Evolutionary conservation across 2,888 invertebrate genomes (phyloP), one percentile per base, ranked within the genome.

Genomic region (Caenorhabditis virilis): DNA sequence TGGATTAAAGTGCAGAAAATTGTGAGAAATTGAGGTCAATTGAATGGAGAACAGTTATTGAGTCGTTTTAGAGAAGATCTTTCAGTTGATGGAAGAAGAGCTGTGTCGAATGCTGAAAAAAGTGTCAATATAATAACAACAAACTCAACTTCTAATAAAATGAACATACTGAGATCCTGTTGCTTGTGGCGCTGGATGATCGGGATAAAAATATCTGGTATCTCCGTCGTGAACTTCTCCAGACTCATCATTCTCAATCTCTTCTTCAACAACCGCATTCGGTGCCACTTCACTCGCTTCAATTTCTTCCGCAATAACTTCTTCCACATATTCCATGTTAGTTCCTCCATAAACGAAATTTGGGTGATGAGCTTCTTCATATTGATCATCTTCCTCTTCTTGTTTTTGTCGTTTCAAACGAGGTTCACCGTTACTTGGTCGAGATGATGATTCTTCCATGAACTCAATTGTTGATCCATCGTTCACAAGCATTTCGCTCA

Each of bases 251-350:
- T n/a, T n/a, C n/a, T n/a, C n/a, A n/a, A n/a, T n/a, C n/a, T 36
- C 36, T 33, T 23, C 15, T 18, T 35, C n/a, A n/a, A 25, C n/a
- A 23, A 25, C 26, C 22, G 49, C 16, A 26, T 9, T n/a, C n/a
- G 36, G 36, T 42, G 22, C 2, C 13, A 3, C 23, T 42, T 26
- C 42, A 22, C 26, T 25, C 25, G 52, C 56, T n/a, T 30, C 35
- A 4, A 62, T 45, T 9, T 62, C 62, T 13, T 62, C 62, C 16
- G 62, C 38, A 25, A 62, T 62, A 18, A 62, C 62, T 26, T 62
- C 62, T 27, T 62, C 62, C n/a, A 62, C 62, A 52, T 62, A 62
- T 23, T 62, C 61, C 43, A 45, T 45, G 6, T n/a, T 45, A 7
- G 7, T 15, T 13, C 23, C 23, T 20, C 20, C 42, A 23, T 23